Base-by-base conservation (phyloP, 2,113 vertebrate genomes). In the Circaetus cinerascens region DNA sequence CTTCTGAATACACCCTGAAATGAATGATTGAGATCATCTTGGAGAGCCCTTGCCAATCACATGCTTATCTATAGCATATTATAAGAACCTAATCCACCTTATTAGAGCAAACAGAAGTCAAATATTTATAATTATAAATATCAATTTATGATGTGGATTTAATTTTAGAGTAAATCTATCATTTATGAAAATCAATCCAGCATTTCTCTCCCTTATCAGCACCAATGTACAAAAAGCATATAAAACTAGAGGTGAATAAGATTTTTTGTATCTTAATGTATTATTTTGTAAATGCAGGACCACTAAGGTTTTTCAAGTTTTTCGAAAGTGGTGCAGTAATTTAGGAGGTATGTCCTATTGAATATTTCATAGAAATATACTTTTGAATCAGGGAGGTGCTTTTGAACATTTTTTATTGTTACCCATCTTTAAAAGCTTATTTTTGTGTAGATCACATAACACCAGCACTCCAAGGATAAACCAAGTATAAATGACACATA, bases 51-150 rank as follows among this genome's bases (percentile, higher is more conserved):
- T 91, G 40, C 14, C 60, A 83, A 50, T 89, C 56, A 86, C 40
- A 34, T n/a, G 20, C 41, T 26, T 63, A 66, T 87, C 74, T 79
- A 88, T 76, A 95, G 8, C 11, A 20, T 27, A 73, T 92, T 88
- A 60, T 66, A 59, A 1, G 0, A 20, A 41, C 38, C 43, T 85
- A 87, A 86, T 51, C 41, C 7, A 69, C 30, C 14, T 27, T 62
- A 86, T 86, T 77, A 95, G 55, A 86, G 59, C 29, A 77, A 86
- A 86, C 3, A 77, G 46, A 92, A 89, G 27, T 91, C 13, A 88
- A 80, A 86, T 92, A 94, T 87, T 80, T 96, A 63, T 91, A 26
- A 69, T 76, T 83, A 53, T 64, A 72, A 67, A 86, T 68, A 88
- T 60, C 57, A 88, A 45, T 86, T 45, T 12, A 40, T 43, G 30